These are phyloP conservation scores for Junonia oenone DNA, from an alignment of 2,888 invertebrate genomes.

Conservation along the genomic window DNA sequence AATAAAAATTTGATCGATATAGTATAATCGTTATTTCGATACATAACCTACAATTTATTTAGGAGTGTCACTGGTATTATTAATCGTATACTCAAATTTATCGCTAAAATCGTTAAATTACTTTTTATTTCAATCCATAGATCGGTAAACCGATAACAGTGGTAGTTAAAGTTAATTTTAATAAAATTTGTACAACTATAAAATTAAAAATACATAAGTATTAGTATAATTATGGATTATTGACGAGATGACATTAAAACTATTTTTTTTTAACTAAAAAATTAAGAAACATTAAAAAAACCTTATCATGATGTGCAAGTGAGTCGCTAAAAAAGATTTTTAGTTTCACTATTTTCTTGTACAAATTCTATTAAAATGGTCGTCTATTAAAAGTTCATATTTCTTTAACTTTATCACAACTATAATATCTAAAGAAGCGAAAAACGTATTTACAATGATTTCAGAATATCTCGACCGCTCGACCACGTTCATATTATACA, in stretches of 20 bases:
- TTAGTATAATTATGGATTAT: too few relatives aligned
- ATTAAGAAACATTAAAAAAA: too few relatives aligned
- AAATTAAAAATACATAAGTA: too few relatives aligned
- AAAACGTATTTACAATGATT: not conserved
- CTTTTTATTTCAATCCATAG: not conserved
- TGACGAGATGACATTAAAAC: too few relatives aligned
- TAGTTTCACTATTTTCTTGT: not conserved
- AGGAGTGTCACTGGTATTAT: not conserved
- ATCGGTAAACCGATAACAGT: not conserved
- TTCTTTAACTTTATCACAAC: not conserved
- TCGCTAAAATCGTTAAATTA: not conserved
- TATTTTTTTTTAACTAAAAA: too few relatives aligned
- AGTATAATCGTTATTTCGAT: too few relatives aligned
- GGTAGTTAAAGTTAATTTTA: not conserved
- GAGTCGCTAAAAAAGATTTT: too few relatives aligned
- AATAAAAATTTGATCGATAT: too few relatives aligned
- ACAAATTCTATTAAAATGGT: not conserved
- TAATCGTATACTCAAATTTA: constrained; percentile 1
- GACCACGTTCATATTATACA: too few relatives aligned
- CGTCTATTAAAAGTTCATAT: not conserved
- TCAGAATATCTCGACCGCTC: not conserved
- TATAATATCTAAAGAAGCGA: not conserved
- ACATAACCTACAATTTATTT: not conserved
- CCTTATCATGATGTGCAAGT: too few relatives aligned
- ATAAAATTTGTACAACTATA: not conserved